Evolutionary conservation across 2,888 invertebrate species (phyloP), one percentile per base, ranked within the genome.

Genomic region (Dascillus cervinus): DNA sequence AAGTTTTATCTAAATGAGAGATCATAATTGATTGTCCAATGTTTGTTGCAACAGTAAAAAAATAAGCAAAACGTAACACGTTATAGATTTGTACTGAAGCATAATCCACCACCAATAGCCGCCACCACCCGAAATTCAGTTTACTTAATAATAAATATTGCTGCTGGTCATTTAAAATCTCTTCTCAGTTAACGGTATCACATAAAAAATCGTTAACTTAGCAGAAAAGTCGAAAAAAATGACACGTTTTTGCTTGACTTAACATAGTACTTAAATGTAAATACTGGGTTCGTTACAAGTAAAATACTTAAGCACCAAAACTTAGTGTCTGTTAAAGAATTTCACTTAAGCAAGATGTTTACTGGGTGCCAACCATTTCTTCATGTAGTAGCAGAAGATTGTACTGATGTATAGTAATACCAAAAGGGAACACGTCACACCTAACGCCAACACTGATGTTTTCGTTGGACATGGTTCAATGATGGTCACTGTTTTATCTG

Each of bases 381-480:
- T 86, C 82, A 89, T 88, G 71, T 86, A 88, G 67, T 90, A 90
- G 66, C 86, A 89, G 73, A 90, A 89, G 53, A 91, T 74, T 29
- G 90, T 91, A 52, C 88, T 88, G 54, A 92, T 81, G 69, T 92
- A 92, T 32, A 92, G 75, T 34, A 92, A 75, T 29, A 91, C 79
- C 55, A 94, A 73, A 39, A 92, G 75, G 35, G 90, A 90, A 64
- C 91, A 91, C 31, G 91, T 90, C 13, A 91, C 89, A 39, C 89
- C 89, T 37, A 94, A 69, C 17, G 90, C 83, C 50, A 92, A 67
- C n/a, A 94, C 86, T 3, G 91, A 91, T 13, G 86, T 82, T 65
- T 88, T 88, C 54, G 90, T 89, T 26, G 91, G 91, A 60, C 92
- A 92, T 8, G 88, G 88, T 63, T 89, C 89, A 49, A 87, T 80